Evolutionary conservation across 2,113 vertebrate species (phyloP), one percentile per base, ranked within the genome.

Genomic region (Clinocottus analis): DNA sequence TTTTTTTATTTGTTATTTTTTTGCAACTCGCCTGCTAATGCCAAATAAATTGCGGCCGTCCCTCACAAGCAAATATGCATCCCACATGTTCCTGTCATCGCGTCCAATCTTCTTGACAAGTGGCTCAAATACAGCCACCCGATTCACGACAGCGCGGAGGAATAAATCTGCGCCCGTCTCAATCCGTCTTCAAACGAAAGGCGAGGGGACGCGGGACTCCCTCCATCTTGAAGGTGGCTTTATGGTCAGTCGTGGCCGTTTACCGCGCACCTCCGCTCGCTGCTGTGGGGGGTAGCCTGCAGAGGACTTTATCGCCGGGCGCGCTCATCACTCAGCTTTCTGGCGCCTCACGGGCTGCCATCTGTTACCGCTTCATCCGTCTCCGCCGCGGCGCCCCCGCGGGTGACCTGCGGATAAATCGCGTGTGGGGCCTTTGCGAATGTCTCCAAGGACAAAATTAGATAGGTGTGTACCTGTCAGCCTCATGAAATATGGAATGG

Each of bases 371-470:
- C 90, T 91, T 91, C 85, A 93, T 92, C 89, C 82, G 83, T 92
- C 89, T 90, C 85, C 68, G 87, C 75, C 63, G 45, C 63, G 61
- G 51, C 91, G 86, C 76, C 85, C 85, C 85, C 9, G 75, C 62
- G 27, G 82, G 80, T 93, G 93, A 95, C 92, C 92, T 73, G 78
- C 68, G 86, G 91, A 94, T 92, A 91, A 92, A 93, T 93, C 33
- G 71, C 37, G 5, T 74, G 86, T 76, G 77, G 83, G 82, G 83
- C 84, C 79, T 90, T n/a, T 83, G 88, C 21, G 21, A 74, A 79
- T 85, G 82, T 89, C 89, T 90, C 90, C 91, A 93, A 93, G 92
- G 94, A 90, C 91, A 90, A 91, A 92, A 93, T 93, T 87, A 90
- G 87, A 93, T 91, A 68, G 67, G 86, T 92, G 79, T 85, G 87